phyloP scores from a whole-genome alignment of 1,140 invertebrate genomes.

The Cotesia glomerata region DNA sequence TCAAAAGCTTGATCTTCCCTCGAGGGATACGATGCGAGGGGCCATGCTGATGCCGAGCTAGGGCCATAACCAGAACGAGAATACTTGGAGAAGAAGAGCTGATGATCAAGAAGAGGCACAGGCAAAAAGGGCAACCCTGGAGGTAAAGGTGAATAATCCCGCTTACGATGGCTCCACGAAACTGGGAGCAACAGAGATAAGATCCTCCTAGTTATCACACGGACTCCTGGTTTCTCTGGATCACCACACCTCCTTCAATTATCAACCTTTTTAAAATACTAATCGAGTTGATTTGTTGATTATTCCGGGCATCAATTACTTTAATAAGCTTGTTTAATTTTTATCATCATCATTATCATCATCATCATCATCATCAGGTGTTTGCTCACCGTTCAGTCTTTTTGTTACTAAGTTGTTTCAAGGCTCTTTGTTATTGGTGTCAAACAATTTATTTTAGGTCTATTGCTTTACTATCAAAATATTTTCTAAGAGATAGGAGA shows the following conservation, averaged over 20 bases:
- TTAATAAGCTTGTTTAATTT: slow-evolving; percentile 8
- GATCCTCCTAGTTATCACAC: slow-evolving; percentile 56
- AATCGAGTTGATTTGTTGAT: slow-evolving; percentile 1
- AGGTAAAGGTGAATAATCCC: slow-evolving; percentile 32
- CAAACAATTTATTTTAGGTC: not conserved
- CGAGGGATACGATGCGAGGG: slow-evolving; percentile 36
- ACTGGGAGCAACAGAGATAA: slow-evolving; percentile 54
- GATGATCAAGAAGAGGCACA: no score
- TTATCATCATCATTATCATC: not conserved
- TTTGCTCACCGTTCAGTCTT: not conserved
- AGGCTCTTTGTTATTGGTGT: not conserved
- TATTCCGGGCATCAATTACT: slow-evolving; percentile 10
- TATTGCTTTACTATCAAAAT: not conserved
- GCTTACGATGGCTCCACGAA: slow-evolving; percentile 43
- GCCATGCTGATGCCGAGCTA: slow-evolving; percentile 16
- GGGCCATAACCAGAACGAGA: not conserved
- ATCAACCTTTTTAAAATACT: not conserved
- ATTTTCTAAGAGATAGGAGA: not conserved
- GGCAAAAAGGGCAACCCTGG: not conserved
- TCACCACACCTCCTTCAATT: not conserved
- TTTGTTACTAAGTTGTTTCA: not conserved
- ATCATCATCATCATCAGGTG: not conserved
- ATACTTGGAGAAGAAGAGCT: not conserved
- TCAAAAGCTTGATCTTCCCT: slow-evolving; percentile 49
- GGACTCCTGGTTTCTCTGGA: slow-evolving; percentile 45